A percentile compares a stretch with the other conserved stretches of the same genome.
These are phyloP conservation scores for Notolabrus celidotus DNA, from an alignment of 2,797 vertebrate species.

Conservation along the genomic window DNA sequence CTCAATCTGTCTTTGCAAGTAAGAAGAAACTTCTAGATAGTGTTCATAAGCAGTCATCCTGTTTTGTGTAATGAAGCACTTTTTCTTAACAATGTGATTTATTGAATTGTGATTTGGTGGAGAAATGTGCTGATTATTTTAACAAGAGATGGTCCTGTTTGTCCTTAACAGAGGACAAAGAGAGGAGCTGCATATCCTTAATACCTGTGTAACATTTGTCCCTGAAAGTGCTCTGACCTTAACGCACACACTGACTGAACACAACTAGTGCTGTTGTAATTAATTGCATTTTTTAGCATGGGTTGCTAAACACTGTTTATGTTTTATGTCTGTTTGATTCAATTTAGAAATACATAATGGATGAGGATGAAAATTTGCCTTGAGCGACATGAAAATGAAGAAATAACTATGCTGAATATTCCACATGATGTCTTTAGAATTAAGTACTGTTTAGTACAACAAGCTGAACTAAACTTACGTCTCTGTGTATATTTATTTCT, in stretches of 20 bases:
- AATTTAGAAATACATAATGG: background rate
- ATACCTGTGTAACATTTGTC: background rate
- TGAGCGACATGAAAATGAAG: background rate
- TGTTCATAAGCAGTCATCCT: background rate
- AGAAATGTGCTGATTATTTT: slow-evolving; percentile 2
- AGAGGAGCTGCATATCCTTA: background rate
- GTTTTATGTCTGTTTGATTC: background rate
- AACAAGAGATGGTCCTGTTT: background rate
- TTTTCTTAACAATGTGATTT: background rate
- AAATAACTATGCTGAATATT: background rate
- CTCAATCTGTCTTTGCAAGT: background rate
- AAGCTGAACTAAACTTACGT: too few species aligned
- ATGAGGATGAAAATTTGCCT: background rate
- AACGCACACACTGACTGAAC: background rate
- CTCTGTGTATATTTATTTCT: too few species aligned
- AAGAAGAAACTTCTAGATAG: background rate
- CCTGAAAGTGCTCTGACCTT: background rate
- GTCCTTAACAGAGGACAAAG: background rate
- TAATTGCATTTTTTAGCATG: background rate
- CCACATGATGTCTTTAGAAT: background rate
- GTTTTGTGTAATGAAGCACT: background rate
- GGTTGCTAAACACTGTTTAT: background rate
- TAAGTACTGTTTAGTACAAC: too few species aligned
- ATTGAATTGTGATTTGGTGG: slow-evolving; percentile 12
- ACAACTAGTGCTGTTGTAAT: background rate